A percentile compares a stretch with the other conserved stretches of the same genome.
phyloP scores from a whole-genome alignment of 1,140 invertebrate genomes.

The Sesamia nonagrioides region DNA sequence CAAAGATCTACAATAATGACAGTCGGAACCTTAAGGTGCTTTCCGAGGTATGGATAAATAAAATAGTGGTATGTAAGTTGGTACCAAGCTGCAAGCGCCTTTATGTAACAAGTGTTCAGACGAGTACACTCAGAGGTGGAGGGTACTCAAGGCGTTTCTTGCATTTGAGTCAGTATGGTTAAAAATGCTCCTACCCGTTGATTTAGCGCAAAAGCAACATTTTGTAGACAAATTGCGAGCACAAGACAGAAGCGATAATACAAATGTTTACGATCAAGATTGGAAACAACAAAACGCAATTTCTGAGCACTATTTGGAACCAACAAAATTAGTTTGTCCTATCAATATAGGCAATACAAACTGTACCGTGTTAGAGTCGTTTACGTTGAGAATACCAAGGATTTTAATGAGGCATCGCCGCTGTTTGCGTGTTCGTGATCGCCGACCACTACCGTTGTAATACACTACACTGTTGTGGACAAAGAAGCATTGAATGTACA shows the following conservation, averaged over 20 bases:
- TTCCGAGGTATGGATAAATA: too few species aligned
- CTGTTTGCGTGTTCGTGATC: not conserved
- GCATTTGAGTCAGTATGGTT: not conserved
- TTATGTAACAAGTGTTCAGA: not conserved
- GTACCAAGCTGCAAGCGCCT: too few species aligned
- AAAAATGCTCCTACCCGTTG: not conserved
- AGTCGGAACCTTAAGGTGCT: too few species aligned
- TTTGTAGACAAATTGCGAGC: too few species aligned
- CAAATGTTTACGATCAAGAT: not conserved
- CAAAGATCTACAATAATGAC: too few species aligned
- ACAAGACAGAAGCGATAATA: not conserved
- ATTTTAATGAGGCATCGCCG: conserved; percentile 27
- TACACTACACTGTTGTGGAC: too few species aligned
- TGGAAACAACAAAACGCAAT: not conserved
- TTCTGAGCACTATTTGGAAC: not conserved
- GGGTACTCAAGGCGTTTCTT: not conserved
- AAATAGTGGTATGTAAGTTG: too few species aligned
- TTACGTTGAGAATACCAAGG: conserved; percentile 22
- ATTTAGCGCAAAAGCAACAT: not conserved
- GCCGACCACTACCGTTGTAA: not conserved
- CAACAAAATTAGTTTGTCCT: not conserved
- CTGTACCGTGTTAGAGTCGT: not conserved
- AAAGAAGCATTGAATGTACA: too few species aligned
- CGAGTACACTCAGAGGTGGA: not conserved
- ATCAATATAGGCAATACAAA: conserved; percentile 5